phyloP scores from a whole-genome alignment of 2,113 vertebrate species.

The Crypturellus undulatus region DNA sequence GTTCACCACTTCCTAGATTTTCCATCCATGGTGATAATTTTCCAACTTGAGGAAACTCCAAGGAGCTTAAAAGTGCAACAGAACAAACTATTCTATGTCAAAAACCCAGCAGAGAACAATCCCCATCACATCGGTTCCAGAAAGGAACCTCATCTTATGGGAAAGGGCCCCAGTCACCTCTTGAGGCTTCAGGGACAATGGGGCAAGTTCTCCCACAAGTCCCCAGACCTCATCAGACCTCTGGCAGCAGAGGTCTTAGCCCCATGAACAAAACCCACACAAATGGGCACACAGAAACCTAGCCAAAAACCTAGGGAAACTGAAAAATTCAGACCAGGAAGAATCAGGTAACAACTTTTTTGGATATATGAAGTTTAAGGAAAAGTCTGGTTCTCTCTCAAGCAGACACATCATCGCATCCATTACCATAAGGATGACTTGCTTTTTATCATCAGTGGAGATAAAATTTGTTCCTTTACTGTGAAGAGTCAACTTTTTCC shows the following conservation, averaged over 20 bases:
- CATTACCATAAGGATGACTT: background rate
- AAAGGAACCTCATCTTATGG: background rate
- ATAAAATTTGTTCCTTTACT: background rate
- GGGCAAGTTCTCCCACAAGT: background rate
- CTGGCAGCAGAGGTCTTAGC: background rate
- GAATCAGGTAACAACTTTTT: background rate
- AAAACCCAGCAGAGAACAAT: background rate
- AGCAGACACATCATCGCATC: background rate
- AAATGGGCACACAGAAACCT: background rate
- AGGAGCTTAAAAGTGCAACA: background rate
- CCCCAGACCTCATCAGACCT: background rate
- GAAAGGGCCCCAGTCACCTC: background rate
- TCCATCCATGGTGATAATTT: background rate
- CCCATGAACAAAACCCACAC: background rate
- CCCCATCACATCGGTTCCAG: background rate
- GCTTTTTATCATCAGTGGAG: background rate
- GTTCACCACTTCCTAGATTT: conserved; percentile 2
- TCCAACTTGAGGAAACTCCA: background rate
- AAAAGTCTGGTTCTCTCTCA: background rate
- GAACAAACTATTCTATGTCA: background rate
- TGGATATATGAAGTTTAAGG: background rate
- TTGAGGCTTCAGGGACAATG: background rate
- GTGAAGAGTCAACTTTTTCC: background rate
- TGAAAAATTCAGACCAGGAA: background rate
- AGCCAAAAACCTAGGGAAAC: background rate